A percentile compares a stretch with the other conserved stretches of the same genome.
Evolutionary conservation across 2,113 vertebrate genomes (phyloP).

Genomic region (Pogona vitticeps): DNA sequence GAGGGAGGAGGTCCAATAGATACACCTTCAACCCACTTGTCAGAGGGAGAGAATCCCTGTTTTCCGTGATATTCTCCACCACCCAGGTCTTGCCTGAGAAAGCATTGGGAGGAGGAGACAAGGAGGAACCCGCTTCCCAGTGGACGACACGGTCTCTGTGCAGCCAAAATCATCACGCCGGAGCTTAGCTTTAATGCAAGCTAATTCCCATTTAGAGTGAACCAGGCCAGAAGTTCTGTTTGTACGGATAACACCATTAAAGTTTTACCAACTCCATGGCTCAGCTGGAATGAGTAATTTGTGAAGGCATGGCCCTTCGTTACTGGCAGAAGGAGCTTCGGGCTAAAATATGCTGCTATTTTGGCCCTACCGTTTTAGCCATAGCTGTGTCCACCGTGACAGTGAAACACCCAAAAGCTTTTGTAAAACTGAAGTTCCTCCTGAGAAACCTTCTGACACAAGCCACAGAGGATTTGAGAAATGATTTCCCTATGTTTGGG

Average conservation of each 20-base stretch:
- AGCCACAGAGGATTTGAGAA: no score
- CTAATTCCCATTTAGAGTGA: neutral
- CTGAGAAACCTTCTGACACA: no score
- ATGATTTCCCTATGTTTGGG: no score
- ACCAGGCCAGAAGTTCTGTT: conserved; percentile 26
- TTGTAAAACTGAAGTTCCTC: no score
- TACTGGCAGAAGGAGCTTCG: no score
- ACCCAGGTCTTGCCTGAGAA: neutral
- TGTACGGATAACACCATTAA: neutral
- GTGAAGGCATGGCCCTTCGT: no score
- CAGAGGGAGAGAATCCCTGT: neutral
- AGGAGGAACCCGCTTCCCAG: neutral
- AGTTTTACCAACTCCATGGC: neutral
- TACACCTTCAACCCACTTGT: neutral
- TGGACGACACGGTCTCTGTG: conserved; percentile 37
- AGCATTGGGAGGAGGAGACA: neutral
- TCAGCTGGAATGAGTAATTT: neutral
- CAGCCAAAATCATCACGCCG: conserved; percentile 48
- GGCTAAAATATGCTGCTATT: no score
- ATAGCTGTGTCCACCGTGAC: no score
- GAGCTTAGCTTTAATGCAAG: conserved; percentile 37
- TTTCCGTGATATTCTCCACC: neutral
- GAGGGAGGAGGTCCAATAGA: neutral
- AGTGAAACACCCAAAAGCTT: no score
- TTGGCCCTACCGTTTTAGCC: no score